phyloP scores from a whole-genome alignment of 2,797 vertebrate genomes.

The Bryconaethiops microstoma region DNA sequence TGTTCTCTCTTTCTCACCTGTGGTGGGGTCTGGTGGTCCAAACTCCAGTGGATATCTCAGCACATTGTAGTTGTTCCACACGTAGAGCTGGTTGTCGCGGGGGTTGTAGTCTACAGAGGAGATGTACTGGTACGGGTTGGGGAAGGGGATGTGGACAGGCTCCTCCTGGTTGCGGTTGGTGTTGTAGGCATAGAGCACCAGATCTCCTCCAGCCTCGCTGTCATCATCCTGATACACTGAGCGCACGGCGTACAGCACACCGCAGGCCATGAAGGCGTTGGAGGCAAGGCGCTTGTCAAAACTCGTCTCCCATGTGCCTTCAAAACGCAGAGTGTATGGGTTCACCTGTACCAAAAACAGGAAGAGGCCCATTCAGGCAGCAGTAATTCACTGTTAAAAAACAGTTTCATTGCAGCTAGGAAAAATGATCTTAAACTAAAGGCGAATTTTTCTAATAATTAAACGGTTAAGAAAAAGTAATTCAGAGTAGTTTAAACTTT shows the following conservation, averaged over 20 bases:
- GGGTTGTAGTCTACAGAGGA: conserved; percentile 96
- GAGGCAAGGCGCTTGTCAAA: conserved; percentile 94
- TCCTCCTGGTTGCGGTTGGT: conserved; percentile 86
- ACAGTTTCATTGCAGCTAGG: no score
- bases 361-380: neutral
- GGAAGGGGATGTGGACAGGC: conserved; percentile 85
- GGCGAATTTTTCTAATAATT: no score
- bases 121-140: conserved; percentile 94
- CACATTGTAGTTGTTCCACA: conserved; percentile 96
- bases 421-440: no score
- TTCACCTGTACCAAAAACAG: conserved; percentile 76
- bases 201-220: conserved; percentile 88
- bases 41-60: conserved; percentile 90
- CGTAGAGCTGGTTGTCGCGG: conserved; percentile 93
- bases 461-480: no score
- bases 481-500: no score
- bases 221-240: conserved; percentile 93
- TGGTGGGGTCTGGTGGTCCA: conserved; percentile 84
- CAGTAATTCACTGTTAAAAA: no score
- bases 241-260: conserved; percentile 90
- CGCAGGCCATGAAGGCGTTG: conserved; percentile 96
- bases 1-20: conserved; percentile 67
- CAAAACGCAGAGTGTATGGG: conserved; percentile 93
- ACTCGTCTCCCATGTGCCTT: conserved; percentile 93
- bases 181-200: conserved; percentile 91